Evolutionary conservation across 2,797 vertebrate genomes (phyloP), one percentile per base, ranked within the genome.

Genomic region (Pseudopleuronectes americanus): DNA sequence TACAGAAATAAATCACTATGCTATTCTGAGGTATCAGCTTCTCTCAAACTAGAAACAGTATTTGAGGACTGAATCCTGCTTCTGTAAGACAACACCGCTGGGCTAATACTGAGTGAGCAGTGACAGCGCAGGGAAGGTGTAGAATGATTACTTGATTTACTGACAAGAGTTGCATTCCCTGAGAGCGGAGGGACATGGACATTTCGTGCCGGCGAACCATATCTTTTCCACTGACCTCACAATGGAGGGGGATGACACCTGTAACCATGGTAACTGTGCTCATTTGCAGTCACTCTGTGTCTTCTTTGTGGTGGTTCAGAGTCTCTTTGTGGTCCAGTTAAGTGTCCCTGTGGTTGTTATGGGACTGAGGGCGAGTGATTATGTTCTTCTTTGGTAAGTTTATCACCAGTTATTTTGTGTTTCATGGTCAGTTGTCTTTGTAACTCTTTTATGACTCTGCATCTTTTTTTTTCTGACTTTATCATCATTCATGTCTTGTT

Each of bases 181-280:
- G 16, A 26, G 23, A 24, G 38, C 22, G 9, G 41, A 17, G 38
- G 4, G 21, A 45, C 57, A 2, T 8, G 36, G 22, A 45, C 16
- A 6, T 24, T 45, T 8, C 17, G 24, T 10, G 21, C 8, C 33
- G n/a, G 4, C 1, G 36, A 33, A n/a, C 53, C 5, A 28, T 14
- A 7, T 56, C 54, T n/a, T 9, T 8, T 56, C 28, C 19, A 6
- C 8, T 60, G 58, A 60, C 43, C 43, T 28, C 6, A 4, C 9
- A 4, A 24, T 12, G 8, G 58, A 28, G 6, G 41, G n/a, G 58
- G 28, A 47, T 59, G 41, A 45, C 58, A 60, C 58, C 38, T 60
- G 41, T 60, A n/a, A 28, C 41, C 41, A 60, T 60, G 58, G 58
- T 19, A 28, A 60, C 58, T 13, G 57, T 19, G 6, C 17, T 60